Evolutionary conservation across 1,140 invertebrate species (phyloP).

Genomic region (Probaryconus sp.): DNA sequence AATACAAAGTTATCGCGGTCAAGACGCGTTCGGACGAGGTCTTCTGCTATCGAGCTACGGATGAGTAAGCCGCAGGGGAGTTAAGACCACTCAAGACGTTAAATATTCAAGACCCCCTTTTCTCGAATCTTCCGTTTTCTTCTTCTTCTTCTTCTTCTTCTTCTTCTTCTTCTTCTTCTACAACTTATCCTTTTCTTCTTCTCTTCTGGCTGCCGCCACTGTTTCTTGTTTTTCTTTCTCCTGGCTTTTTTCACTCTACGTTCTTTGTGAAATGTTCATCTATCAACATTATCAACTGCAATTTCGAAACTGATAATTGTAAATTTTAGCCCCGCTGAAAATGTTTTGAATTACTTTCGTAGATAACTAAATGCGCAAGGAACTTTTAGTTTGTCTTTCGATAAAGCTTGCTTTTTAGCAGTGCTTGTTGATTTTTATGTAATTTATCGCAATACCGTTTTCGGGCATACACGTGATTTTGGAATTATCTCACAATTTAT

Average conservation of each 20-base stretch:
- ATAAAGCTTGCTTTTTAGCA: too few species aligned
- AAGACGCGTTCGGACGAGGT: constrained; percentile 50
- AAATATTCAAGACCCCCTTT: constrained; percentile 60
- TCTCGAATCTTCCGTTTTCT: constrained; percentile 34
- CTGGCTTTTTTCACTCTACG: constrained; percentile 2
- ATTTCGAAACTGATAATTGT: neutral
- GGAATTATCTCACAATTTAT: too few species aligned
- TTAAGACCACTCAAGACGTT: constrained; percentile 59
- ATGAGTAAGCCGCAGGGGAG: constrained; percentile 44
- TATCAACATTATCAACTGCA: constrained; percentile 21
- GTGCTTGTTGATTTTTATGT: too few species aligned
- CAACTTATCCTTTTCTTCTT: neutral
- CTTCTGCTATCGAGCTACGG: constrained; percentile 38
- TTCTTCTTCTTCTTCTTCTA: constrained; percentile 39
- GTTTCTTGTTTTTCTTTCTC: constrained; percentile 5
- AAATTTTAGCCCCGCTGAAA: neutral
- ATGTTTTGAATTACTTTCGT: too few species aligned
- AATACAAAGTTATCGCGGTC: constrained; percentile 56
- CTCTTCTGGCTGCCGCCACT: neutral
- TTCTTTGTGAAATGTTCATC: constrained; percentile 13
- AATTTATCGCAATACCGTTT: too few species aligned
- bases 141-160: constrained; percentile 30
- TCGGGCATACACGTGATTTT: too few species aligned
- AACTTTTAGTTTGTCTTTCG: too few species aligned
- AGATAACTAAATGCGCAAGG: too few species aligned